Evolutionary conservation across 2,797 vertebrate genomes (phyloP).

Genomic region (Sebastes kiyomatsui): DNA sequence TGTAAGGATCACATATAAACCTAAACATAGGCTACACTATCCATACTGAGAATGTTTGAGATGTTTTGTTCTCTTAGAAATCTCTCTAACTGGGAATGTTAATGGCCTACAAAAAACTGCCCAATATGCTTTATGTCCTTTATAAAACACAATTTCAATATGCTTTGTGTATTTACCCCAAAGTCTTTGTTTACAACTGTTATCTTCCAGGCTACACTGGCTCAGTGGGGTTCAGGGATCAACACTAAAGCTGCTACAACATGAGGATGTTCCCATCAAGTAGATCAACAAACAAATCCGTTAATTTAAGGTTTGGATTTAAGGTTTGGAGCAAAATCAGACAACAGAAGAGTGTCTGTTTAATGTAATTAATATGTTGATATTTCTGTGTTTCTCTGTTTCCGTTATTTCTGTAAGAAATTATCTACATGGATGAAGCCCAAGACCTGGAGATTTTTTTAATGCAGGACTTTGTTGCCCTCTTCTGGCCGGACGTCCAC

Average conservation of each 20-base stretch:
- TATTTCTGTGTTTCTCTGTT: background rate
- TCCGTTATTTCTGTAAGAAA: background rate
- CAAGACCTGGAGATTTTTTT: background rate
- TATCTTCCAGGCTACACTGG: background rate
- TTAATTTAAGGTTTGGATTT: background rate
- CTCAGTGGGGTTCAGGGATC: background rate
- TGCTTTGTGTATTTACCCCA: background rate
- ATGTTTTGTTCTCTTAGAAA: background rate
- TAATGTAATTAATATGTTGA: background rate
- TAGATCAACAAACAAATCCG: background rate
- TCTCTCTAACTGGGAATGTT: background rate
- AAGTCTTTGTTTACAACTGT: background rate
- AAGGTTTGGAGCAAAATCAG: too few relatives aligned
- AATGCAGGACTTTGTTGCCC: constrained; percentile 25
- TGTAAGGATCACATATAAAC: background rate
- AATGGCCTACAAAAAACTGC: background rate
- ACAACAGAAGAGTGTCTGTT: background rate
- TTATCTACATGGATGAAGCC: background rate
- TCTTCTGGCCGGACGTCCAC: constrained; percentile 1
- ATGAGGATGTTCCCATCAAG: background rate
- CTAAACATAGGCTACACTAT: background rate
- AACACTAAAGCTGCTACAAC: background rate
- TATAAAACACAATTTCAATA: background rate
- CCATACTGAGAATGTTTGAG: background rate
- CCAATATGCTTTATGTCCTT: background rate